These are phyloP conservation scores for Phyllotis vaccarum DNA, from an alignment of 2,797 vertebrate species.

Conservation along the genomic window DNA sequence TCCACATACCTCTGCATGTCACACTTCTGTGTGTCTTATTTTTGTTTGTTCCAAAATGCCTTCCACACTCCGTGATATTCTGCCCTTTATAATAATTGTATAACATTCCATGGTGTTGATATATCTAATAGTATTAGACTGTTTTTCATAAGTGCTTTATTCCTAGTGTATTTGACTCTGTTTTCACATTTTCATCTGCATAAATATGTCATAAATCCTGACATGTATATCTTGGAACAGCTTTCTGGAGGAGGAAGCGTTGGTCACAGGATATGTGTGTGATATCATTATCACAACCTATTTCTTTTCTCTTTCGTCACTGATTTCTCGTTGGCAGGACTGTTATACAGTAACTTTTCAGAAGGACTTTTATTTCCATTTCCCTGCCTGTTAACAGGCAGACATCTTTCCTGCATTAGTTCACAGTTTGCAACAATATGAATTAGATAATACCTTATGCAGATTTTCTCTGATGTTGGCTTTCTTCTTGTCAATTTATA, in stretches of 20 bases:
- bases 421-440: not conserved
- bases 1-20: not conserved
- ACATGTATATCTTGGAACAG: not conserved
- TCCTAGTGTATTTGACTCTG: not conserved
- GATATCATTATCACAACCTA: not conserved
- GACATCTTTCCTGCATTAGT: not conserved
- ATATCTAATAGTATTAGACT: not conserved
- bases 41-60: not conserved
- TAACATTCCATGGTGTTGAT: not conserved
- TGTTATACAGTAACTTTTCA: slow-evolving; percentile 19
- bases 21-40: not conserved
- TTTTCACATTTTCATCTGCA: slow-evolving; percentile 29
- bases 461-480: slow-evolving; percentile 12
- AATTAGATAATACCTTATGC: slow-evolving; percentile 2
- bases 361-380: not conserved
- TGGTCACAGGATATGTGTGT: not conserved
- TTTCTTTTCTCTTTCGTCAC: not conserved
- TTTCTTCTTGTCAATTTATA: slow-evolving; percentile 43
- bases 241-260: not conserved
- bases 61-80: not conserved
- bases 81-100: not conserved
- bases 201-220: not conserved
- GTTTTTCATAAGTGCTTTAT: slow-evolving; percentile 35
- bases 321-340: slow-evolving; percentile 15
- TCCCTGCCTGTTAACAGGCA: not conserved